Percentiles rank a stretch among this genome's conserved stretches.
Conservation (phyloP, 2,888 invertebrate genomes). For the Lasioglossum vierecki region DNA sequence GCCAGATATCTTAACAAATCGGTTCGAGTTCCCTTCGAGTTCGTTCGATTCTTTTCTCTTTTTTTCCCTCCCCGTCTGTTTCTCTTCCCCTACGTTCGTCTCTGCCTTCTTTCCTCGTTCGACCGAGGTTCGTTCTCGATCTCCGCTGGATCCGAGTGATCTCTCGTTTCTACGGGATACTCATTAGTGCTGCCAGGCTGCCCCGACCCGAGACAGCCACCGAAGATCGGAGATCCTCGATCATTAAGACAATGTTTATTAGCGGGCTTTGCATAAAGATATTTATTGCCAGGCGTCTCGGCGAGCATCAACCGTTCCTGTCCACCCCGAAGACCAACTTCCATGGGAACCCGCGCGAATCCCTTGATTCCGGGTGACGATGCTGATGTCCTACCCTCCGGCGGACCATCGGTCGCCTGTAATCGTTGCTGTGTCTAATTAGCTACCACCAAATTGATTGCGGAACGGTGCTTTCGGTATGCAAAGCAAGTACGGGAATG, state of each 20-base stretch:
- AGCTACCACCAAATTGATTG: background rate
- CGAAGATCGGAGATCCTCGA: slow-evolving; percentile 60
- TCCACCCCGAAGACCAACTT: background rate
- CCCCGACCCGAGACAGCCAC: slow-evolving; percentile 37
- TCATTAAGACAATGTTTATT: slow-evolving; percentile 66
- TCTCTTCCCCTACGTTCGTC: slow-evolving; percentile 52
- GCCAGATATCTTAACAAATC: slow-evolving; percentile 67
- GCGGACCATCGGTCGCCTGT: slow-evolving; percentile 1
- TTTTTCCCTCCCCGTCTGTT: slow-evolving; percentile 41
- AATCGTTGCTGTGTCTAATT: slow-evolving; percentile 2
- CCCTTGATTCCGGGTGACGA: slow-evolving; percentile 24
- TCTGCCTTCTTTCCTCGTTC: background rate
- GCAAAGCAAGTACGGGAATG: background rate
- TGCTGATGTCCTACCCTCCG: slow-evolving; percentile 4
- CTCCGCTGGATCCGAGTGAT: slow-evolving; percentile 56
- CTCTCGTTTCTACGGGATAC: slow-evolving; percentile 63
- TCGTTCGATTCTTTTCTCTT: slow-evolving; percentile 62
- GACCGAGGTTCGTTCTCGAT: slow-evolving; percentile 48
- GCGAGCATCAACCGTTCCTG: background rate
- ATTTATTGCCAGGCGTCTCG: slow-evolving; percentile 54
- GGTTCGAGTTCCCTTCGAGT: slow-evolving; percentile 57
- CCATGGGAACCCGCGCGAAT: slow-evolving; percentile 44
- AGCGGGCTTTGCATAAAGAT: slow-evolving; percentile 59
- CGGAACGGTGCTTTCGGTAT: background rate
- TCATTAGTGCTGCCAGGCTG: slow-evolving; percentile 67